A percentile compares a stretch with the other conserved stretches of the same genome.
phyloP scores from a whole-genome alignment of 2,888 invertebrate genomes.

The Caenorhabditis uteleia region DNA sequence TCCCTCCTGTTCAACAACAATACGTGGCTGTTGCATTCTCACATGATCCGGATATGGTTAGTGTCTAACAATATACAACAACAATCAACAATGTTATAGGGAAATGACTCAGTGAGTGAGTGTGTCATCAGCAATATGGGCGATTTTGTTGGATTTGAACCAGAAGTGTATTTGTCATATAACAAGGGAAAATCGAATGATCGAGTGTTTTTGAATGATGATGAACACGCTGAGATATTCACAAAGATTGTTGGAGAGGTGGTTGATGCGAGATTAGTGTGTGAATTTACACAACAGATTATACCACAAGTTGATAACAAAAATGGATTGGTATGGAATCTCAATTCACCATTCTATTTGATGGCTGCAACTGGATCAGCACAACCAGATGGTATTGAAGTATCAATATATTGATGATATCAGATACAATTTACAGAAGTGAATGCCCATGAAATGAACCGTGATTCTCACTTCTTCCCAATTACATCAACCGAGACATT shows the following conservation, averaged over 20 bases:
- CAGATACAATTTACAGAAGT: conserved; percentile 51
- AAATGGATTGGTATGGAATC: conserved; percentile 55
- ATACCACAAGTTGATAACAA: conserved; percentile 59
- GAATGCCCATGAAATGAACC: conserved; percentile 62
- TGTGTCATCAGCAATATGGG: conserved; percentile 61
- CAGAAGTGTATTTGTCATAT: conserved; percentile 66
- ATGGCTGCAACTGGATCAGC: conserved; percentile 66
- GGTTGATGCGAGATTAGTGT: conserved; percentile 55
- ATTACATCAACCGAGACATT: conserved; percentile 57
- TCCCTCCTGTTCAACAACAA: conserved; percentile 63
- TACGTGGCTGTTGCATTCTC: conserved; percentile 65
- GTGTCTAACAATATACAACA: not conserved
- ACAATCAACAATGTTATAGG: conserved; percentile 38
- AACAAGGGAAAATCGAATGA: conserved; percentile 63
- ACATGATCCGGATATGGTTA: conserved; percentile 60
- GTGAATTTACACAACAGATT: conserved; percentile 59
- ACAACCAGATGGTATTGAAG: conserved; percentile 62
- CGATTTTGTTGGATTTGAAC: conserved; percentile 48
- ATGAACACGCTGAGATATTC: conserved; percentile 29
- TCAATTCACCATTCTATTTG: conserved; percentile 59
- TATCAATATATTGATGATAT: conserved; percentile 1
- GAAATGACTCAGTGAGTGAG: conserved; percentile 63
- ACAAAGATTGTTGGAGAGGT: conserved; percentile 49
- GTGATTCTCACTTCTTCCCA: conserved; percentile 62
- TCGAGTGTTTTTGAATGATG: conserved; percentile 56